Evolutionary conservation across 1,140 invertebrate genomes (phyloP).

Genomic region (Sycobia sp.): DNA sequence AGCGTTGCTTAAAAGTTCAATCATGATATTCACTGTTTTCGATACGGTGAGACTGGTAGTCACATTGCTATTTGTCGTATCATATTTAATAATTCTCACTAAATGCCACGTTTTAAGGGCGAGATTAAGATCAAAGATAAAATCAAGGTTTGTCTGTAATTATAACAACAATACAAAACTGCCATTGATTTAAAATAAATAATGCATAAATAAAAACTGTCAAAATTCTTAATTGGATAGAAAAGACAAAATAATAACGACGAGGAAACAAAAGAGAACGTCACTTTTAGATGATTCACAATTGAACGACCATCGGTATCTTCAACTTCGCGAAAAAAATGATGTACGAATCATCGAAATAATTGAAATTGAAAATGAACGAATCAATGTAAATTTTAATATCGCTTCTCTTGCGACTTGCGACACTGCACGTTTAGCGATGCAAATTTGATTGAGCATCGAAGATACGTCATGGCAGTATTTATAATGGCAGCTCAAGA

Average conservation of each 20-base stretch:
- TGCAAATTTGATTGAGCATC: constrained; percentile 34
- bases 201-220: constrained; percentile 27
- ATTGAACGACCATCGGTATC: constrained; percentile 7
- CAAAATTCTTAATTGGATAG: constrained; percentile 23
- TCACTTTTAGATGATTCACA: background rate
- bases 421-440: background rate
- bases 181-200: background rate
- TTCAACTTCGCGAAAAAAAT: background rate
- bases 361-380: background rate
- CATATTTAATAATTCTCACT: background rate
- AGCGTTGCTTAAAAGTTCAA: background rate
- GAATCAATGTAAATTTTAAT: background rate
- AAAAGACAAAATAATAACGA: background rate
- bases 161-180: background rate
- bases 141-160: background rate
- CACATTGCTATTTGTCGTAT: background rate
- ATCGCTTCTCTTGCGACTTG: background rate
- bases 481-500: constrained; percentile 47
- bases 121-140: background rate
- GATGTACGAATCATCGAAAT: background rate
- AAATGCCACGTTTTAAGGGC: background rate
- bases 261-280: background rate
- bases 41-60: background rate
- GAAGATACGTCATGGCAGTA: constrained; percentile 58
- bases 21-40: constrained; percentile 9